A percentile compares a stretch with the other conserved stretches of the same genome.
Conservation (phyloP, 1,140 invertebrate species). For the Heliconius nattereri region DNA sequence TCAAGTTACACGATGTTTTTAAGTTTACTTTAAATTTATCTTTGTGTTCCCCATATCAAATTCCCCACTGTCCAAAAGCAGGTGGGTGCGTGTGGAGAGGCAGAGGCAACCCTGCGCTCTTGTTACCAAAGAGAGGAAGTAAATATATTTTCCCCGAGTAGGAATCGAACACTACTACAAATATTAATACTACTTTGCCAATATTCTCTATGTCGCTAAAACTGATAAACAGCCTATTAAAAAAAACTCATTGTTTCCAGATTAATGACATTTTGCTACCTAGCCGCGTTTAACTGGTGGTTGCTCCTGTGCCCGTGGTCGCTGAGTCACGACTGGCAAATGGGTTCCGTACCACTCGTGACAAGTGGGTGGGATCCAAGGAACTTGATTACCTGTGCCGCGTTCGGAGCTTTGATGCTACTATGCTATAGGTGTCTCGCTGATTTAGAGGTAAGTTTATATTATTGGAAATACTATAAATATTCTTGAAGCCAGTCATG, state of each 20-base stretch:
- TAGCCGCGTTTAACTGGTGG: conserved; percentile 91
- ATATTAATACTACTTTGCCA: too few relatives aligned
- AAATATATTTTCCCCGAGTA: too few relatives aligned
- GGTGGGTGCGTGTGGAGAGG: neutral
- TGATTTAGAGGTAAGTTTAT: conserved; percentile 84
- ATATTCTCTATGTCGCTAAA: neutral
- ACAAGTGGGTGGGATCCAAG: conserved; percentile 86
- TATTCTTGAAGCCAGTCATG: too few relatives aligned
- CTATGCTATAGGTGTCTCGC: conserved; percentile 83
- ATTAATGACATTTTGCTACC: conserved; percentile 89
- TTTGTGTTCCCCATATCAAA: too few relatives aligned
- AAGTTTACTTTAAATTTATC: too few relatives aligned
- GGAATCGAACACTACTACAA: neutral
- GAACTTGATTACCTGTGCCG: conserved; percentile 87
- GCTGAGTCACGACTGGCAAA: conserved; percentile 93
- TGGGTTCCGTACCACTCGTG: conserved; percentile 91
- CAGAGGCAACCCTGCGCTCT: neutral
- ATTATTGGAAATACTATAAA: neutral
- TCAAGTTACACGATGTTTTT: too few relatives aligned
- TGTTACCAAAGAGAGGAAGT: too few relatives aligned
- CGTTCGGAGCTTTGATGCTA: conserved; percentile 84
- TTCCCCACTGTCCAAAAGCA: neutral
- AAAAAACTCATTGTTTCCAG: conserved; percentile 45
- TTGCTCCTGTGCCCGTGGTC: conserved; percentile 88
- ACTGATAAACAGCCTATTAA: neutral